Base-by-base conservation (phyloP, 2,888 invertebrate genomes). In the Campoletis raptor region DNA sequence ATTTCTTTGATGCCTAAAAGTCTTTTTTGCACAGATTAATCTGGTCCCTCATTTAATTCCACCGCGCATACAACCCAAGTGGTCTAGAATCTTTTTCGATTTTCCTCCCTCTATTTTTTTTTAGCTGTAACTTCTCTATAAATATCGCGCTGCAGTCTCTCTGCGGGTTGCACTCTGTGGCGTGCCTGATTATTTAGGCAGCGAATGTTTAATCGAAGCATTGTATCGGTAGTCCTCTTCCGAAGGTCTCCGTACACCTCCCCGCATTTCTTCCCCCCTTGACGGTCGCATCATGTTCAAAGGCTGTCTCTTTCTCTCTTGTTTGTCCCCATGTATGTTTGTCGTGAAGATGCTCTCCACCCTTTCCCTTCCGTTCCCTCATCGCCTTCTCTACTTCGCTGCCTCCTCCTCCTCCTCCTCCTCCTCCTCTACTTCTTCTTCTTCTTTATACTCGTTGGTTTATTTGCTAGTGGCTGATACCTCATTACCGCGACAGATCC, bases 401-500 rank as follows among this genome's bases (percentile, higher is more conserved):
- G 69, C 48, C 45, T 66, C 54, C 15, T 80, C 66, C 18, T 69
- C 72, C 42, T 52, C 67, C 21, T 82, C 88, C 85, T 88, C 91
- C 30, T 30, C 30, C 30, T 30, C 30, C 30, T 66, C 54, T 15
- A 73, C 66, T 21, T 61, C 66, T 52, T 52, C 67, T 30, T 82
- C 88, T 85, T 88, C 91, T 90, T 90, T 90, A 91, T 91, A 90
- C 92, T 93, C 92, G 92, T 93, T 94, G 92, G 91, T 94, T 94
- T 94, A 94, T 94, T 94, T 93, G 93, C 91, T 93, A 91, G 90
- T 92, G 93, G 92, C 93, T 94, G 94, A 94, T 94, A 94, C 94
- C 94, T 94, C 94, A 94, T 94, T 94, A 94, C 94, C 94, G 94
- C 94, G 94, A 94, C 94, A 94, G 94, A 94, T 94, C 93, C 93